Base-by-base conservation (phyloP, 2,888 invertebrate genomes). In the Aleiodes testaceus region DNA sequence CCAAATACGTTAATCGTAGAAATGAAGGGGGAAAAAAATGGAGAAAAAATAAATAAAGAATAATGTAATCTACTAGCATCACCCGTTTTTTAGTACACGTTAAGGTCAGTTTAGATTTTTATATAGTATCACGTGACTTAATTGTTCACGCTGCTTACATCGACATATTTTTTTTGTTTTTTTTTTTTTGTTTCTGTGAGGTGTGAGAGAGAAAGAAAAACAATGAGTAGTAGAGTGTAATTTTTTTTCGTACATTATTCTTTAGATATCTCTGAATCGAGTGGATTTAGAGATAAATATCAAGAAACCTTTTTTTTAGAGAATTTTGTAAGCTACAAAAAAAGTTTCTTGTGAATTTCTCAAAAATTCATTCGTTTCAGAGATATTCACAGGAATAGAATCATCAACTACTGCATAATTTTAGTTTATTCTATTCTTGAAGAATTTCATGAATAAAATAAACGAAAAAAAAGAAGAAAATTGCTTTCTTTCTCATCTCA, bases 51-150 rank as follows among this genome's bases (percentile, higher is more conserved):
- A n/a, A 16, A 66, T 59, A 59, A 47, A 36, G 2, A 36, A 36
- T 36, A 36, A 36, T 6, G 36, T 50, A 14, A 22, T 42, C 22
- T 59, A 36, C 61, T 55, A 69, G 64, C 63, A 74, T 76, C 79
- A 79, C 80, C 75, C 80, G 79, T 82, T 83, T 83, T 80, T 81
- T 81, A 81, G 81, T 84, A 81, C 78, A 75, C 77, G 77, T 81
- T 82, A 83, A 81, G 82, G 82, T 84, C 84, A 84, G 82, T 84
- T 83, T 84, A 85, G 84, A 85, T 84, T 85, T 85, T 85, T 84
- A 84, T 85, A 85, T 85, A 79, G 77, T 80, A 81, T 80, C 75
- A 78, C 69, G 75, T 75, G 73, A 79, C 75, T 75, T 69, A 55
- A 76, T 69, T 72, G 66, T 71, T 69, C 63, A 73, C 72, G 70